Conservation (phyloP, 2,113 vertebrate species). For the Blennius ocellaris region DNA sequence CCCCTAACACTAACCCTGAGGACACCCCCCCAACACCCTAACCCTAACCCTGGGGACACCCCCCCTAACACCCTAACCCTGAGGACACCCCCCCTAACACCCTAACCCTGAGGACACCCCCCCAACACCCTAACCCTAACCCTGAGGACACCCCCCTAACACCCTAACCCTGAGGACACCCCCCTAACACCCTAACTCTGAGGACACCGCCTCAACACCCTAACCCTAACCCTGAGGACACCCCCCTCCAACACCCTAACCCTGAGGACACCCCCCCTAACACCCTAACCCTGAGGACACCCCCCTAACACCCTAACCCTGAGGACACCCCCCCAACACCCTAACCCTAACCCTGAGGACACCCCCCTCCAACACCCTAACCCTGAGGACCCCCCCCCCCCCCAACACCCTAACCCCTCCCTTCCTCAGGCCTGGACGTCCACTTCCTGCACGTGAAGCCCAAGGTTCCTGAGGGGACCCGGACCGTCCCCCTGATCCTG, state of each 20-base stretch:
- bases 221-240: too few species aligned
- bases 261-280: neutral
- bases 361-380: neutral
- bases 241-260: neutral
- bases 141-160: neutral
- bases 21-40: neutral
- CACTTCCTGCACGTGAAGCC: conserved; percentile 90
- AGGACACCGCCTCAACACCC: neutral
- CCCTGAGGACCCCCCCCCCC: neutral
- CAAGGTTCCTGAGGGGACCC: conserved; percentile 71
- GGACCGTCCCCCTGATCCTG: conserved; percentile 86
- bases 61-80: neutral
- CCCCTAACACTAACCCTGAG: too few species aligned
- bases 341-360: too few species aligned
- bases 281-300: neutral
- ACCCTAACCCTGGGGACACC: too few species aligned
- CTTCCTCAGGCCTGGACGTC: conserved; percentile 84
- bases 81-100: neutral
- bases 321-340: neutral
- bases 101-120: neutral
- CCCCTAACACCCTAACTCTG: neutral
- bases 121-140: neutral
- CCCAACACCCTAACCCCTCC: neutral
- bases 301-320: neutral
- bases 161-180: neutral